phyloP scores from a whole-genome alignment of 2,113 vertebrate species.

The Spilogale gracilis region DNA sequence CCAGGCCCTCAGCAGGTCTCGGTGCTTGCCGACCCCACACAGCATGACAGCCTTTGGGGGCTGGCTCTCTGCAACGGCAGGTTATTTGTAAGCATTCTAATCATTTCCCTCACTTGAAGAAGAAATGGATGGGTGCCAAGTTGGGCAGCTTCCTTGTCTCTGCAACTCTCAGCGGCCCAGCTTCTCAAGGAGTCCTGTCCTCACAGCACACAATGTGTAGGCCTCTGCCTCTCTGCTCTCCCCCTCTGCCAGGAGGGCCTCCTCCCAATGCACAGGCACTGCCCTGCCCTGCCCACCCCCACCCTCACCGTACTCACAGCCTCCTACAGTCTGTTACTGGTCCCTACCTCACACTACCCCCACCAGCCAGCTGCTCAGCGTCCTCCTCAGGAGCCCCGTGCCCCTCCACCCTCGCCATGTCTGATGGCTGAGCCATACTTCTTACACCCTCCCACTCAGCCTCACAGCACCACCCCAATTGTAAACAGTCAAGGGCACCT shows the following conservation, averaged over 20 bases:
- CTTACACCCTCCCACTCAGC: background rate
- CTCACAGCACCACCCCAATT: background rate
- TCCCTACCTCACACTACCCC: background rate
- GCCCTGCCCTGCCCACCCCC: background rate
- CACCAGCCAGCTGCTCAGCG: too few species aligned
- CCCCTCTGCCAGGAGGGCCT: background rate
- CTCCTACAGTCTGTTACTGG: background rate
- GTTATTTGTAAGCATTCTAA: background rate
- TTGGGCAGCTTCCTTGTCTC: background rate
- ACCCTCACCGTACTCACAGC: too few species aligned
- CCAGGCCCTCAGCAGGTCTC: background rate
- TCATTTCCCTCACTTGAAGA: background rate
- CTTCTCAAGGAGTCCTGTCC: background rate
- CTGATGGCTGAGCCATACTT: background rate
- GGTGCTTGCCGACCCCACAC: fast-evolving
- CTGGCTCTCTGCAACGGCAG: background rate
- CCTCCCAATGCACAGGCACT: background rate
- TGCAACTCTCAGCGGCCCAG: background rate
- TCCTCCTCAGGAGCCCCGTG: background rate
- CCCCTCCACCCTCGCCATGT: fast-evolving
- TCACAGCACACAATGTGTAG: background rate
- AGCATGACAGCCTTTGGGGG: background rate
- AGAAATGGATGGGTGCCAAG: background rate
- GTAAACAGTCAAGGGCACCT: background rate
- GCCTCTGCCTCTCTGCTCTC: background rate